A percentile compares a stretch with the other conserved stretches of the same genome.
These are phyloP conservation scores for Geophilus truncorum DNA, from an alignment of 2,888 invertebrate genomes.

Conservation along the genomic window DNA sequence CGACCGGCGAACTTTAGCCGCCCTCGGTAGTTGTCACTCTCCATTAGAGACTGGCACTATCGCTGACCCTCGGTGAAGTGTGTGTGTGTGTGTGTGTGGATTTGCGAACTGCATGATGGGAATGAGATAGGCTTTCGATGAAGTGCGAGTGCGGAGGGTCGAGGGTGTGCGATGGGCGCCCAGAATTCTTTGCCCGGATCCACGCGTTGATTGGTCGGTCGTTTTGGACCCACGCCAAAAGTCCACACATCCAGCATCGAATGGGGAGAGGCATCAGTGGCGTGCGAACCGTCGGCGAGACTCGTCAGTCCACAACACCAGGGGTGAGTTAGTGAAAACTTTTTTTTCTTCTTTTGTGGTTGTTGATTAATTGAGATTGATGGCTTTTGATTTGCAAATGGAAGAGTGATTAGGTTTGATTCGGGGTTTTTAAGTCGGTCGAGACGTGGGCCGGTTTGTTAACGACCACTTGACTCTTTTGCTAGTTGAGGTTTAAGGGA, in stretches of 20 bases:
- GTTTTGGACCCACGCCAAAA: background rate
- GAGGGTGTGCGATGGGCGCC: background rate
- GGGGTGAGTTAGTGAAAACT: too few relatives aligned
- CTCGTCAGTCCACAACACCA: background rate
- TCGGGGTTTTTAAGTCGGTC: too few relatives aligned
- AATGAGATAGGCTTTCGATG: slow-evolving; percentile 12
- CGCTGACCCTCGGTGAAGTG: background rate
- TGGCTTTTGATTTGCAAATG: too few relatives aligned
- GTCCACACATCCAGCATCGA: background rate
- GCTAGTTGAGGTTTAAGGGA: too few relatives aligned
- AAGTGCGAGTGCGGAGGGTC: too few relatives aligned
- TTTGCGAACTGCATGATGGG: slow-evolving; percentile 2
- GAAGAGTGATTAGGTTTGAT: too few relatives aligned
- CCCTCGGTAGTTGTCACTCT: background rate
- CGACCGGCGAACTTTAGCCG: background rate
- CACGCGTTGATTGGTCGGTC: background rate
- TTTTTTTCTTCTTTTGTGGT: too few relatives aligned
- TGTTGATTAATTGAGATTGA: too few relatives aligned
- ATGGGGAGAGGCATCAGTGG: background rate
- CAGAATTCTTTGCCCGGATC: slow-evolving; percentile 9
- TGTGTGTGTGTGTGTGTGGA: background rate
- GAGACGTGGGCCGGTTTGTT: too few relatives aligned
- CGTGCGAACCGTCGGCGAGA: background rate
- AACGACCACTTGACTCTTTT: too few relatives aligned
- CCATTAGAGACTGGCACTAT: background rate